phyloP scores from a whole-genome alignment of 1,140 invertebrate species.

The Sitophilus oryzae region DNA sequence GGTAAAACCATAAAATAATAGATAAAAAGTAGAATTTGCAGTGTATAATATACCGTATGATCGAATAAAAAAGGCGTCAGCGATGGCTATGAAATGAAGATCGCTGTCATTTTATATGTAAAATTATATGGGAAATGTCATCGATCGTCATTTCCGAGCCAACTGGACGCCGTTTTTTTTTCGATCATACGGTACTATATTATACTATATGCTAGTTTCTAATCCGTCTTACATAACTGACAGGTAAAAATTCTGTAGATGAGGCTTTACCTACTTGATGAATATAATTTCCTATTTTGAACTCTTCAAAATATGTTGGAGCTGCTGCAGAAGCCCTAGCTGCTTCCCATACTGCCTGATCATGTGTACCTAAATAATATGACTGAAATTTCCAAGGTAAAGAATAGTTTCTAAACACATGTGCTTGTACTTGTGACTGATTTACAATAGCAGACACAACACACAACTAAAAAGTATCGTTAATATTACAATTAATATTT shows the following conservation, averaged over 20 bases:
- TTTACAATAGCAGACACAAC: conserved; percentile 78
- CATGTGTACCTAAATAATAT: conserved; percentile 71
- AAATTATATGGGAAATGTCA: too few species aligned
- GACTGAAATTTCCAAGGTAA: conserved; percentile 67
- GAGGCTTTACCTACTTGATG: conserved; percentile 60
- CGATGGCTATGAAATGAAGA: too few species aligned
- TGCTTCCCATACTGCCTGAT: conserved; percentile 80
- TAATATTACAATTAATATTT: conserved; percentile 5
- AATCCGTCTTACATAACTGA: neutral
- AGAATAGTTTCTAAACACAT: conserved; percentile 85
- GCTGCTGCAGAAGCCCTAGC: conserved; percentile 89
- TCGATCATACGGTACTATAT: too few species aligned
- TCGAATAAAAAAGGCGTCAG: too few species aligned
- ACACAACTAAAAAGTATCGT: conserved; percentile 52
- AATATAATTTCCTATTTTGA: conserved; percentile 64
- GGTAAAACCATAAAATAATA: neutral
- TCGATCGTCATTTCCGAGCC: too few species aligned
- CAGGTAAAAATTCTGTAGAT: neutral
- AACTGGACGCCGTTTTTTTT: too few species aligned
- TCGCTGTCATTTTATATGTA: too few species aligned
- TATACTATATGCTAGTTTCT: too few species aligned
- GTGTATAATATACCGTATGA: too few species aligned
- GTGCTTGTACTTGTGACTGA: conserved; percentile 70
- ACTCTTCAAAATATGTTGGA: conserved; percentile 88
- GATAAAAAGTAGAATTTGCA: neutral